Evolutionary conservation across 2,113 vertebrate species (phyloP).

Genomic region (Haemorhous mexicanus): DNA sequence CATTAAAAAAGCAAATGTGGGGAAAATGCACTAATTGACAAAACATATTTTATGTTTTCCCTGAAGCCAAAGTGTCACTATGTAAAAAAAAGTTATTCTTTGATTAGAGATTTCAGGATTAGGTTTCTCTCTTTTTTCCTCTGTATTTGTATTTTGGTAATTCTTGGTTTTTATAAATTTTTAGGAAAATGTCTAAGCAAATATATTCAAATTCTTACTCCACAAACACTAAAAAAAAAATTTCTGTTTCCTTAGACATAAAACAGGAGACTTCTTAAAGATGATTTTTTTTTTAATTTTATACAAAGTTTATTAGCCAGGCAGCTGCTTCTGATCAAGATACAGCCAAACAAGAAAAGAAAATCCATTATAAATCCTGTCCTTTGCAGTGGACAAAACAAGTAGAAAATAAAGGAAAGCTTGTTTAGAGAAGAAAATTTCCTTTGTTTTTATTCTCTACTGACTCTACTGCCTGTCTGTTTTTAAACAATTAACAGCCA

Average conservation of each 20-base stretch:
- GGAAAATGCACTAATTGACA: neutral
- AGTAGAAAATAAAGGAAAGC: neutral
- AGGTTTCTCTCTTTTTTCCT: neutral
- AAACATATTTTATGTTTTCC: slow-evolving; percentile 37
- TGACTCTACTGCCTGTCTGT: neutral
- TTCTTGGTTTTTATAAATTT: neutral
- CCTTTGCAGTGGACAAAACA: neutral
- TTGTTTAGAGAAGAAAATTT: neutral
- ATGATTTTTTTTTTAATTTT: neutral
- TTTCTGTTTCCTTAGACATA: neutral
- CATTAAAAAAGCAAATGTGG: slow-evolving; percentile 12
- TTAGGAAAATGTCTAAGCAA: neutral
- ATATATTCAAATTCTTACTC: neutral
- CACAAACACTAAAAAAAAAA: neutral
- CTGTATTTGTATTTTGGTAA: neutral
- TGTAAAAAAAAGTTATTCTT: slow-evolving; percentile 18
- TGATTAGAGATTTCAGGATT: neutral
- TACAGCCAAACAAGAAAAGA: neutral
- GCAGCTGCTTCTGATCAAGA: neutral
- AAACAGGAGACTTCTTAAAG: neutral
- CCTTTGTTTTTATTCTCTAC: neutral
- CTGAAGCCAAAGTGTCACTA: slow-evolving; percentile 1
- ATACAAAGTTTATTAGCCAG: neutral
- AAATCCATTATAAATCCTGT: neutral
- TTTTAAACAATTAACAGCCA: slow-evolving; percentile 20